phyloP scores from a whole-genome alignment of 1,140 invertebrate species.

The Arion vulgaris region DNA sequence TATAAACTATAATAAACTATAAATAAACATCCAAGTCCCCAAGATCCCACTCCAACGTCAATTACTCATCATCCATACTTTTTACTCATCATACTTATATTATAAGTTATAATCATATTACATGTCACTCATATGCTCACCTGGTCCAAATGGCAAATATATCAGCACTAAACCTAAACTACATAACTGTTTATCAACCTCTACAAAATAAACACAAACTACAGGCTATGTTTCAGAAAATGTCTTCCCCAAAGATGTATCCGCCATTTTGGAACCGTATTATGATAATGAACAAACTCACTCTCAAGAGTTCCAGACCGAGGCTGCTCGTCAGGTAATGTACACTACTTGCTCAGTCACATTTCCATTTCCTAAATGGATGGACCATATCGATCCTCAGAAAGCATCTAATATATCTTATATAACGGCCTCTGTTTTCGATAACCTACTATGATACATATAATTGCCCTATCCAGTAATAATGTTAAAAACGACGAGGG shows the following conservation, averaged over 20 bases:
- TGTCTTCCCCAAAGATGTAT: background rate
- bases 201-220: background rate
- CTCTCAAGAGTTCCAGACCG: slow-evolving; percentile 28
- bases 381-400: background rate
- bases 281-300: slow-evolving; percentile 37
- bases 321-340: slow-evolving; percentile 13
- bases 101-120: no score
- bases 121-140: slow-evolving; percentile 1
- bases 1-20: no score
- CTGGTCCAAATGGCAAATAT: background rate
- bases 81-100: no score
- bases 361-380: background rate
- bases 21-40: no score
- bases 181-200: background rate
- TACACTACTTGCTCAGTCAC: background rate
- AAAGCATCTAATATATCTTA: background rate
- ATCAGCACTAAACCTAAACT: background rate
- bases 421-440: background rate
- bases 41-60: no score
- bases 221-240: background rate
- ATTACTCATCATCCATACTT: no score
- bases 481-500: no score
- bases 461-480: no score
- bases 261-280: slow-evolving; percentile 34
- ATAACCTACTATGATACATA: background rate